Evolutionary conservation across 1,140 invertebrate species (phyloP).

Genomic region (Scaptomyza hsui): DNA sequence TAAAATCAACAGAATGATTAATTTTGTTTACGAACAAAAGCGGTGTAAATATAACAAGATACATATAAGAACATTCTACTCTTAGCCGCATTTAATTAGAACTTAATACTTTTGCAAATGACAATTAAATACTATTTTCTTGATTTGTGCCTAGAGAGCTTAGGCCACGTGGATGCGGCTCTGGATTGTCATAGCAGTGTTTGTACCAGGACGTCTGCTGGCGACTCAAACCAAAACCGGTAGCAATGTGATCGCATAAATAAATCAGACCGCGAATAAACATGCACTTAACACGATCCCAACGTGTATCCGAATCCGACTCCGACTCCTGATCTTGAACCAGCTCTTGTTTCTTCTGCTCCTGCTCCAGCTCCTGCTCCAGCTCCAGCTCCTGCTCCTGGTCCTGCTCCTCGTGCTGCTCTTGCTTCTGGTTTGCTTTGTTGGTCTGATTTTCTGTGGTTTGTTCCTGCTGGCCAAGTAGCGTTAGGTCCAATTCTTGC

Average conservation of each 20-base stretch:
- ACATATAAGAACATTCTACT: too few relatives aligned
- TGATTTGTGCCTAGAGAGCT: background rate
- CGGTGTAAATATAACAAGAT: too few relatives aligned
- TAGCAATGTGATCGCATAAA: conserved; percentile 29
- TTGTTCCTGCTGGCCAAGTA: background rate
- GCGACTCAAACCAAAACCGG: conserved; percentile 52
- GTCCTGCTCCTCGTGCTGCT: background rate
- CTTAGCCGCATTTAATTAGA: too few relatives aligned
- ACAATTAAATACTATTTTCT: too few relatives aligned
- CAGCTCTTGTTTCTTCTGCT: background rate
- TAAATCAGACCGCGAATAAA: conserved; percentile 27
- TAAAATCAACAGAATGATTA: too few relatives aligned
- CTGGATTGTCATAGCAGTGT: conserved; percentile 57
- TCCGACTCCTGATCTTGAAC: too few relatives aligned
- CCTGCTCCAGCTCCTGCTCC: background rate
- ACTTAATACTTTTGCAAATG: too few relatives aligned
- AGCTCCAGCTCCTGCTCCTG: background rate
- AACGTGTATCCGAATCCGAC: background rate
- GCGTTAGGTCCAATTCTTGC: conserved; percentile 12
- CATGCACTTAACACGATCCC: conserved; percentile 6
- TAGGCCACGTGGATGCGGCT: conserved; percentile 13
- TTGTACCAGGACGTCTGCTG: conserved; percentile 61
- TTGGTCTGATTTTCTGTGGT: too few relatives aligned
- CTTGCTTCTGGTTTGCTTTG: too few relatives aligned
- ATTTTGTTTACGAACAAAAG: too few relatives aligned